These are phyloP conservation scores for Andrena haemorrhoa DNA, from an alignment of 2,888 invertebrate species.

Conservation along the genomic window DNA sequence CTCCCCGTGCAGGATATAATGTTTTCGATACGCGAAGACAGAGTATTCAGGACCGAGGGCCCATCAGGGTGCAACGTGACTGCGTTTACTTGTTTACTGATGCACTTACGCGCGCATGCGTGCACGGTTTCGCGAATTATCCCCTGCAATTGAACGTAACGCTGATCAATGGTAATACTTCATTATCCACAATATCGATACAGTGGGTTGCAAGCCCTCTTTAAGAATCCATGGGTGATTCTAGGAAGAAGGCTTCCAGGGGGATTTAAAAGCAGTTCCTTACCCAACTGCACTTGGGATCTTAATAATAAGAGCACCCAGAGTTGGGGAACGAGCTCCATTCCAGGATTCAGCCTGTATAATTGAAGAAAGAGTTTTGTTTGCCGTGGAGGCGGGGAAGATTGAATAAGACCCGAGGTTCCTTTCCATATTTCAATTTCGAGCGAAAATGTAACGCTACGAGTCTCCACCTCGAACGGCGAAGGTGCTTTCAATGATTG, in stretches of 20 bases:
- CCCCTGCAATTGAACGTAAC: not conserved
- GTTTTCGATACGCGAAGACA: constrained; percentile 42
- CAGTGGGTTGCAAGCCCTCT: not conserved
- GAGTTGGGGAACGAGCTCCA: constrained; percentile 1
- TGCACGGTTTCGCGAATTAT: not conserved
- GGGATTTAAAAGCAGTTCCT: not conserved
- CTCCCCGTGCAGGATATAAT: constrained; percentile 30
- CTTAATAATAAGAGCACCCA: not conserved
- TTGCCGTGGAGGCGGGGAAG: constrained; percentile 21
- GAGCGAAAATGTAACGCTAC: not conserved
- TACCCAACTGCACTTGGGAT: not conserved
- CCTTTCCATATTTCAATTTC: constrained; percentile 19
- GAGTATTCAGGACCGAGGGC: constrained; percentile 21
- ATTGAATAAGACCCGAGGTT: constrained; percentile 16
- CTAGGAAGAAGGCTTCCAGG: not conserved
- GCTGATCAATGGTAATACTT: not conserved
- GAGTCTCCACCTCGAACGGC: not conserved
- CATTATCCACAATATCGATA: not conserved
- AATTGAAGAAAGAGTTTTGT: constrained; percentile 21
- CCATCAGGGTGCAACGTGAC: constrained; percentile 43
- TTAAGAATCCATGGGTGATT: not conserved
- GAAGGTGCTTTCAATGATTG: not conserved
- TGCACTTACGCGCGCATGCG: constrained; percentile 3
- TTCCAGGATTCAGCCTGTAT: not conserved
- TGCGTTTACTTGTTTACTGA: constrained; percentile 28